phyloP scores from a whole-genome alignment of 2,797 vertebrate species.

The Otus scops region DNA sequence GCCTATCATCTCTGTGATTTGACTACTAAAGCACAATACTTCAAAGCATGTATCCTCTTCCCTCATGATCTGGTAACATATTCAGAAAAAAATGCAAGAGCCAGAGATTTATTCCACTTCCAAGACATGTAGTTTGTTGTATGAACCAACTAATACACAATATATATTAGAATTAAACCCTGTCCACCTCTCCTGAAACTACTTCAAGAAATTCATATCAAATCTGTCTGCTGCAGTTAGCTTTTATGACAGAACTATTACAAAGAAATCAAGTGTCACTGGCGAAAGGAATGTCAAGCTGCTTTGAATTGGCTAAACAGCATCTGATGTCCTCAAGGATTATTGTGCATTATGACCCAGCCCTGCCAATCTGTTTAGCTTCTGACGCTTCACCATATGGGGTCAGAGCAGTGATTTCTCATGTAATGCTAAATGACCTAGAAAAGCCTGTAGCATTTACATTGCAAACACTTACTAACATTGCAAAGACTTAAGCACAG shows the following conservation, averaged over 20 bases:
- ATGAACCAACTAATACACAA: background rate
- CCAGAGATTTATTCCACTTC: conserved; percentile 2
- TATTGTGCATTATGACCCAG: conserved; percentile 61
- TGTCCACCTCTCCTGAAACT: conserved; percentile 34
- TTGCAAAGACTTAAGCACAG: background rate
- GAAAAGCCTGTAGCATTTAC: conserved; percentile 69
- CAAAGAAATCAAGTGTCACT: conserved; percentile 65
- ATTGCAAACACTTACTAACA: conserved; percentile 19
- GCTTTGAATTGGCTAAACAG: conserved; percentile 68
- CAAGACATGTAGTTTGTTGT: background rate
- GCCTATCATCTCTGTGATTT: conserved; percentile 7
- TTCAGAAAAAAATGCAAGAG: background rate
- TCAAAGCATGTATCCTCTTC: background rate
- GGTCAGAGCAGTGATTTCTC: conserved; percentile 70
- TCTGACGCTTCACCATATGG: conserved; percentile 70
- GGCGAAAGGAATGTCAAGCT: conserved; percentile 68
- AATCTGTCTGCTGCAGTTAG: conserved; percentile 56
- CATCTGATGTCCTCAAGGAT: conserved; percentile 72
- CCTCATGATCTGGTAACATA: background rate
- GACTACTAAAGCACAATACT: background rate
- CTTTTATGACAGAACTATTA: conserved; percentile 63
- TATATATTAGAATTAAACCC: conserved; percentile 49
- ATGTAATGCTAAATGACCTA: conserved; percentile 67
- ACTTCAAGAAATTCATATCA: conserved; percentile 57
- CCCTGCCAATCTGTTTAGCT: conserved; percentile 72